Percentiles rank a stretch among this genome's conserved stretches.
Evolutionary conservation across 2,888 invertebrate genomes (phyloP).

Genomic region (Zonitis immaculata): DNA sequence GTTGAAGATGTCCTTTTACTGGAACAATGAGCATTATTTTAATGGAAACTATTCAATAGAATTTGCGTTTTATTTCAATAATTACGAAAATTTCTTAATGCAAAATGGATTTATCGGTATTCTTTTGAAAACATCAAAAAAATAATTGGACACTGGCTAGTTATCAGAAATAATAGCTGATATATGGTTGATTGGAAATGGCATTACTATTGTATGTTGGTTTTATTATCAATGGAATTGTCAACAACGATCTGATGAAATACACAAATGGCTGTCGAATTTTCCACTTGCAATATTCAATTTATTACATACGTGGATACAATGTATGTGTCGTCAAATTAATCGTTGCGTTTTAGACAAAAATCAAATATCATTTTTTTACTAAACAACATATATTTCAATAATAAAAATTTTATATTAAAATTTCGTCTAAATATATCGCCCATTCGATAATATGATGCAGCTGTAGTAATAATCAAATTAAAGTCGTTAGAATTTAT

Average conservation of each 20-base stretch:
- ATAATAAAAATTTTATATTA: not conserved
- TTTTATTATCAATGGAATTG: not conserved
- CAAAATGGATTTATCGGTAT: not conserved
- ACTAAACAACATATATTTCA: not conserved
- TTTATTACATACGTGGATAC: not conserved
- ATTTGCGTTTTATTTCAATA: too few species aligned
- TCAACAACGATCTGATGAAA: not conserved
- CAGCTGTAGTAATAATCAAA: not conserved
- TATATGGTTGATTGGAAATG: not conserved
- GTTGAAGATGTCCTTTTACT: too few species aligned
- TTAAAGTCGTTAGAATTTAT: not conserved
- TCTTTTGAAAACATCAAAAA: not conserved
- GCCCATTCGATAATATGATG: not conserved
- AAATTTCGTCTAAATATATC: not conserved
- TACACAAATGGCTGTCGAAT: not conserved
- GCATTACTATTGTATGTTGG: not conserved
- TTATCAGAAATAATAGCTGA: not conserved
- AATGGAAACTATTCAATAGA: too few species aligned
- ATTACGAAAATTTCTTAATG: too few species aligned
- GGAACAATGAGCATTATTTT: too few species aligned
- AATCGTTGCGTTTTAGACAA: not conserved
- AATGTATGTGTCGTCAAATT: not conserved
- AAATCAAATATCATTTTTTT: not conserved
- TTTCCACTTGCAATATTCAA: not conserved
- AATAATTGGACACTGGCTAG: not conserved